Base-by-base conservation (phyloP, 2,888 invertebrate genomes). In the Nasonia oneida region DNA sequence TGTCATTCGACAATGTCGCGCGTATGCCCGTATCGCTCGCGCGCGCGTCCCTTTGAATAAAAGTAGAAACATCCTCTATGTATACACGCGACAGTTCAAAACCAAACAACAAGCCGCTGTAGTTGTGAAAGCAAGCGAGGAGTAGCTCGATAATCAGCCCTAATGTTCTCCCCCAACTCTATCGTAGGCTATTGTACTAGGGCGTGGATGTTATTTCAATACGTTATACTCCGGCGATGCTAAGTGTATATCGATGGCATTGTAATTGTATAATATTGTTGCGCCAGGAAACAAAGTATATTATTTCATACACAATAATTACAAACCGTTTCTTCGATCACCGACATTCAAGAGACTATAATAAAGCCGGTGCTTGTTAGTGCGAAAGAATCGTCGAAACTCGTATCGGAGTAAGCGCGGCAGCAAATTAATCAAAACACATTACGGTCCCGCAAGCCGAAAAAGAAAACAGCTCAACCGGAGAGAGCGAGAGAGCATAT, bases 81-180 rank as follows among this genome's bases (percentile, higher is more conserved):
- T n/a, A 61, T 33, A 37, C 37, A 2, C 39, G 71, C 42, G 73
- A n/a, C 73, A 57, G 57, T 76, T 76, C 57, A 76, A 73, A 76
- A n/a, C 37, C 33, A 42, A 47, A 42, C 73, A 73, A 73, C 39
- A 47, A 73, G 73, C 73, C 18, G 42, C n/a, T n/a, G 73, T 42
- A 23, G 33, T 76, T 53, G 42, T 53, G 42, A 57, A 37, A 57
- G 76, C 76, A 33, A 76, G 33, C 37, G 53, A n/a, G 23, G 42
- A 10, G 64, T 61, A n/a, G 50, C 15, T 47, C 76, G 37, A 47
- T 76, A 76, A 76, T 76, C 76, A 76, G 53, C 37, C 76, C 57
- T 76, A 76, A 76, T 76, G 76, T 37, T 33, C 10, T 47, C 75
- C 53, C 8, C 18, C 29, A 29, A 29, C 29, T n/a, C 23, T 67